Percentiles rank a stretch among this genome's conserved stretches.
Evolutionary conservation across 30 jellyfish, hydroid and myxozoan genomes (phyloP).

Genomic region (Pseudorhiza aurosa): DNA sequence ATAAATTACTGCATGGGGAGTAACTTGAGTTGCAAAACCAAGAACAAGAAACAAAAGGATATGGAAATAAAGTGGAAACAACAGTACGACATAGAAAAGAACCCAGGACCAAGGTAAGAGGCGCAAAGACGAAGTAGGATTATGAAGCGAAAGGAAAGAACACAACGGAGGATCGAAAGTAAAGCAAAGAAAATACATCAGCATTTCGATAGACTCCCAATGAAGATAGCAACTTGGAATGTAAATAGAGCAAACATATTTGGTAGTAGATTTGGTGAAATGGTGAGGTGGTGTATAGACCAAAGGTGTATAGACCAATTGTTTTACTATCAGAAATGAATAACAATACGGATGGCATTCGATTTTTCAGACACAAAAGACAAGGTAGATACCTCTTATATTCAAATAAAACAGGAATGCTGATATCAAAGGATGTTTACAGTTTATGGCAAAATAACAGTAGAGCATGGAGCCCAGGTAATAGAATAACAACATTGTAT

Average conservation of each 20-base stretch:
- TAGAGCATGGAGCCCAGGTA: neutral
- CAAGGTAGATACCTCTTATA: slow-evolving; percentile 5
- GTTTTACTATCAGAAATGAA: no score
- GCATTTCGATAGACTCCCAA: neutral
- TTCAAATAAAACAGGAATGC: neutral
- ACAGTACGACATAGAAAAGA: neutral
- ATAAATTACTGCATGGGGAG: slow-evolving; percentile 1
- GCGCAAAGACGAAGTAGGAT: neutral
- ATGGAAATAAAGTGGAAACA: neutral
- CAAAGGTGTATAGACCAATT: no score
- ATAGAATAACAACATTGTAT: neutral
- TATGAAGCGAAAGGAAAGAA: neutral
- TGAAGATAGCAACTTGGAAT: slow-evolving; percentile 1
- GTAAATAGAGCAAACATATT: neutral
- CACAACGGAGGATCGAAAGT: slow-evolving; percentile 6
- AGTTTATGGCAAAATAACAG: neutral
- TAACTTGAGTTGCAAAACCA: neutral
- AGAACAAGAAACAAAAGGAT: neutral
- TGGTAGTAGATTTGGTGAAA: neutral
- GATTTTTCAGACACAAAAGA: no score
- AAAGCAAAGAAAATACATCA: neutral
- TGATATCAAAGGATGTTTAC: neutral
- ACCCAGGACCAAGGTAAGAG: neutral
- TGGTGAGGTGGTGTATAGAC: neutral
- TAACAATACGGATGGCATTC: no score